These are phyloP conservation scores for Ceratoteleas bidentatus DNA, from an alignment of 1,140 invertebrate genomes.

Conservation along the genomic window DNA sequence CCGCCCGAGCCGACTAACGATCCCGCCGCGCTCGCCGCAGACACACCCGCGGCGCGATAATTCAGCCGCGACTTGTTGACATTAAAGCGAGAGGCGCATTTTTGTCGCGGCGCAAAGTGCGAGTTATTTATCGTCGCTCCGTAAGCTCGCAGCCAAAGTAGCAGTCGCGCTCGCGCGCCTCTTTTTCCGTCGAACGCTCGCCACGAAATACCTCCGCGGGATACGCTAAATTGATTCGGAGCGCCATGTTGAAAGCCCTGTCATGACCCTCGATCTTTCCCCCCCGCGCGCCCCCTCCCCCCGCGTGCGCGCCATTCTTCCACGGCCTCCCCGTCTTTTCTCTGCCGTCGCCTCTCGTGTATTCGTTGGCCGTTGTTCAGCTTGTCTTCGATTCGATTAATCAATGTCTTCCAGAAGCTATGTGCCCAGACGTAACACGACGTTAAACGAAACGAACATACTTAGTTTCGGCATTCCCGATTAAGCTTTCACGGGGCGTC, in stretches of 20 bases:
- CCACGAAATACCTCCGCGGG: constrained; percentile 54
- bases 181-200: constrained; percentile 23
- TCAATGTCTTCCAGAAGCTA: constrained; percentile 50
- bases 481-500: constrained; percentile 16
- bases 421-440: constrained; percentile 25
- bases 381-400: constrained; percentile 54
- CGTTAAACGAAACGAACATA: constrained; percentile 35
- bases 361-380: constrained; percentile 41
- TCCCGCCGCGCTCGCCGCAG: too few species aligned
- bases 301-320: constrained; percentile 26
- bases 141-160: constrained; percentile 42
- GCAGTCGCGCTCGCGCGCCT: constrained; percentile 21
- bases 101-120: constrained; percentile 28
- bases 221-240: constrained; percentile 62
- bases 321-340: constrained; percentile 7
- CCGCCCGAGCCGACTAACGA: too few species aligned
- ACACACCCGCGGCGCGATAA: too few species aligned
- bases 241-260: constrained; percentile 57
- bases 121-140: constrained; percentile 44
- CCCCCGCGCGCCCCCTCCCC: not conserved
- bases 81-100: constrained; percentile 31
- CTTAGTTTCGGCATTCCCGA: constrained; percentile 30
- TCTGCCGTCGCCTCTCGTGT: constrained; percentile 33
- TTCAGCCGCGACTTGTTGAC: too few species aligned
- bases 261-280: constrained; percentile 59